Evolutionary conservation across 2,797 vertebrate genomes (phyloP).

Genomic region (Tenualosa ilisha): DNA sequence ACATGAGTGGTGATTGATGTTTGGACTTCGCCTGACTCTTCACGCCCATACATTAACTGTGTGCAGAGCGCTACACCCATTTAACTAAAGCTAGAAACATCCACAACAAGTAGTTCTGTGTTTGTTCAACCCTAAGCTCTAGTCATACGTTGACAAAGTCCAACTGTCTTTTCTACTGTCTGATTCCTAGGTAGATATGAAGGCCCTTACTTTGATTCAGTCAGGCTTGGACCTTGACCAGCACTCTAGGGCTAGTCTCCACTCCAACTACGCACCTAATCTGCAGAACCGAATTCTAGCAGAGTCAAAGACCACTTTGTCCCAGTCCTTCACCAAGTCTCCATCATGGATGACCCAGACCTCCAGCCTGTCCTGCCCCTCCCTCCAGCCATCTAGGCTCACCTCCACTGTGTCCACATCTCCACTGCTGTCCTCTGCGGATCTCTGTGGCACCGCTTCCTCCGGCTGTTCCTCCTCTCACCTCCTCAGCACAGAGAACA

Average conservation of each 20-base stretch:
- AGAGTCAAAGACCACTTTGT: constrained; percentile 44
- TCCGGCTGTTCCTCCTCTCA: constrained; percentile 39
- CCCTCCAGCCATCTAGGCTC: constrained; percentile 67
- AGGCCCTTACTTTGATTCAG: constrained; percentile 52
- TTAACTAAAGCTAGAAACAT: not conserved
- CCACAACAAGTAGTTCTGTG: not conserved
- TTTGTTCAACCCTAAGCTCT: not conserved
- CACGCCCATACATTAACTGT: not conserved
- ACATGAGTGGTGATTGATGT: not conserved
- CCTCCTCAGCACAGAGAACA: constrained; percentile 41
- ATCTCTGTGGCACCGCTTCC: constrained; percentile 14
- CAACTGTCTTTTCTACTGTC: constrained; percentile 34
- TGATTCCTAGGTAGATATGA: constrained; percentile 58
- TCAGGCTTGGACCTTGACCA: constrained; percentile 36
- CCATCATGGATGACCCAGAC: constrained; percentile 34
- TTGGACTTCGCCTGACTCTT: not conserved
- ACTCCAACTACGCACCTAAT: constrained; percentile 51
- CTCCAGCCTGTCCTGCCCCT: constrained; percentile 48
- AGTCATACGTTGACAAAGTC: not conserved
- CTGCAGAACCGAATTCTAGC: constrained; percentile 73
- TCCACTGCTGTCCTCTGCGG: constrained; percentile 31
- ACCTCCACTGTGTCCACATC: constrained; percentile 63
- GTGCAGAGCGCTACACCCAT: not conserved
- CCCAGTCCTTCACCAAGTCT: constrained; percentile 13
- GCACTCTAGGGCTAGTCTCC: constrained; percentile 42